A percentile compares a stretch with the other conserved stretches of the same genome.
Conservation (phyloP, 2,888 invertebrate species). For the Nebria salina region DNA sequence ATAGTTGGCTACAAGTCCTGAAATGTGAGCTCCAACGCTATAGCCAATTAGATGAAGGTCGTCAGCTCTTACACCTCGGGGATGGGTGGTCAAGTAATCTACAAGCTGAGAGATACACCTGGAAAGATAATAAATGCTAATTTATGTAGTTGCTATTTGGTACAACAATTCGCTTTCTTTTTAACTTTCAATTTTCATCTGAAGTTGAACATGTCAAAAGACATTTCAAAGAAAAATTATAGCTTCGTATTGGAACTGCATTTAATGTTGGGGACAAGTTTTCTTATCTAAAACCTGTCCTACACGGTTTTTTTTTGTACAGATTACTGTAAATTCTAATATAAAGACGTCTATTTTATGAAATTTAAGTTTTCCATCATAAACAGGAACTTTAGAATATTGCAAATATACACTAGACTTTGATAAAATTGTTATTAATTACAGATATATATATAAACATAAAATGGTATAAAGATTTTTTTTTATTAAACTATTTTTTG, state of each 20-base stretch:
- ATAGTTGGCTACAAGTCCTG: constrained; percentile 84
- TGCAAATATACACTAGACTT: too few relatives aligned
- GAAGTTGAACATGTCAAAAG: not conserved
- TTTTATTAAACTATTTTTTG: too few relatives aligned
- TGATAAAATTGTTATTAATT: too few relatives aligned
- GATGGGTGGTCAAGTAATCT: constrained; percentile 80
- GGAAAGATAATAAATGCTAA: constrained; percentile 49
- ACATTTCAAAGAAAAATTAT: not conserved
- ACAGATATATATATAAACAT: too few relatives aligned
- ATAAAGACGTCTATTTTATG: not conserved
- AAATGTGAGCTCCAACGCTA: constrained; percentile 88
- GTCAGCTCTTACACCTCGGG: constrained; percentile 78
- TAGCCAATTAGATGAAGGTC: constrained; percentile 84
- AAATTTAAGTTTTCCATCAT: too few relatives aligned
- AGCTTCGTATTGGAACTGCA: not conserved
- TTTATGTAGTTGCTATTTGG: not conserved
- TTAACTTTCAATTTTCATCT: constrained; percentile 1
- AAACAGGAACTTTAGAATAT: too few relatives aligned
- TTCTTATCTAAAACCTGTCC: not conserved
- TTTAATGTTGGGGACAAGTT: not conserved
- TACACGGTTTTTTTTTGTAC: not conserved
- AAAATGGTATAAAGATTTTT: too few relatives aligned
- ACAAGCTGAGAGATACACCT: constrained; percentile 85
- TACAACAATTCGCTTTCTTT: not conserved
- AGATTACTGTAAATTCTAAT: not conserved